These are phyloP conservation scores for Pungitius pungitius DNA, from an alignment of 2,113 vertebrate genomes.

Conservation along the genomic window DNA sequence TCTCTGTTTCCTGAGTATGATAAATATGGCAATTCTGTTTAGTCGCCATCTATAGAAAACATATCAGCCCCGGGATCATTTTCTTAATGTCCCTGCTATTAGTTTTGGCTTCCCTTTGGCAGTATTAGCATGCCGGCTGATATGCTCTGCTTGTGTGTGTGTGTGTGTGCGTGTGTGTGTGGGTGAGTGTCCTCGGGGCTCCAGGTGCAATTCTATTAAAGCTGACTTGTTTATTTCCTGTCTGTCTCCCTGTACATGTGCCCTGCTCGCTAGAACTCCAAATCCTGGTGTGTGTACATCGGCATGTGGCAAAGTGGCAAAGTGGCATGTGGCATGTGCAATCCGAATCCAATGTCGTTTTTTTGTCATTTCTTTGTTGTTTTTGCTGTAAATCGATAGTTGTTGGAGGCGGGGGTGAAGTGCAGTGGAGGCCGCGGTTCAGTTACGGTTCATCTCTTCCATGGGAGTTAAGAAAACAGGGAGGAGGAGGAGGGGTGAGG, in stretches of 20 bases:
- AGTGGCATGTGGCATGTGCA: constrained; percentile 1
- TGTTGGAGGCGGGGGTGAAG: constrained; percentile 58
- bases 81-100: constrained; percentile 80
- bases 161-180: constrained; percentile 42
- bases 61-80: constrained; percentile 81
- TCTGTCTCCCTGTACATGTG: constrained; percentile 57
- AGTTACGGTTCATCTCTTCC: constrained; percentile 66
- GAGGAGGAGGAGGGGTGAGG: background rate
- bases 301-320: constrained; percentile 6
- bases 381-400: constrained; percentile 59
- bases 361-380: constrained; percentile 44
- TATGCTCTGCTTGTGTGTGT: constrained; percentile 67
- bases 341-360: constrained; percentile 36
- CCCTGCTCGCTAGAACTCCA: constrained; percentile 30
- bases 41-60: constrained; percentile 79
- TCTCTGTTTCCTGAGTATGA: constrained; percentile 75
- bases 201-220: constrained; percentile 78
- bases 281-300: constrained; percentile 26
- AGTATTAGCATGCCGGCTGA: constrained; percentile 77
- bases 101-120: constrained; percentile 78
- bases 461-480: constrained; percentile 59
- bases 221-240: constrained; percentile 73
- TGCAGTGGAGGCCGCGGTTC: constrained; percentile 50
- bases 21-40: constrained; percentile 82
- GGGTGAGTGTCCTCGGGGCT: constrained; percentile 61